These are phyloP conservation scores for Hemiprocne comata DNA, from an alignment of 2,113 vertebrate species.

Conservation along the genomic window DNA sequence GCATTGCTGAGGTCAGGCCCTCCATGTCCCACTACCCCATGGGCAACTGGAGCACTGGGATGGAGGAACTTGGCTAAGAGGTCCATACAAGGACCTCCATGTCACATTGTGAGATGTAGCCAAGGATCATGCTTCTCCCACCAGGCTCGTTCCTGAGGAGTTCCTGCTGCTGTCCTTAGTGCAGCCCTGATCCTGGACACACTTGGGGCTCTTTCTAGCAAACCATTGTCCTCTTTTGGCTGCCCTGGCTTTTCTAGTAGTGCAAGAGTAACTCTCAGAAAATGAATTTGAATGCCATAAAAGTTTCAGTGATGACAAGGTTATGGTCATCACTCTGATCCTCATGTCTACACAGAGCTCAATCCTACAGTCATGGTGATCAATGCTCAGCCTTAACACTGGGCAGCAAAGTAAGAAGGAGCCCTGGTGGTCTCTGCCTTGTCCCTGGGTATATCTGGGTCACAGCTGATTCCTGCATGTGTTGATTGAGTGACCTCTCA, in stretches of 20 bases:
- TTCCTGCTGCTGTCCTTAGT: background rate
- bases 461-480: background rate
- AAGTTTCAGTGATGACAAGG: background rate
- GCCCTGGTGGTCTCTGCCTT: background rate
- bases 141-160: background rate
- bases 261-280: background rate
- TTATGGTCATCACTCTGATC: background rate
- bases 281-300: background rate
- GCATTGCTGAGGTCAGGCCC: background rate
- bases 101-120: accelerated
- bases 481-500: background rate
- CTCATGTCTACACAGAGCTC: background rate
- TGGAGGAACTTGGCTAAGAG: background rate
- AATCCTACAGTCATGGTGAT: background rate
- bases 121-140: background rate
- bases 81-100: background rate
- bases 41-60: background rate
- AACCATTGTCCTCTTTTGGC: background rate
- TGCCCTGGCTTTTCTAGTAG: background rate
- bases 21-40: accelerated
- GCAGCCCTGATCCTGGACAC: background rate
- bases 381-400: background rate
- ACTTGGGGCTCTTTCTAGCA: background rate
- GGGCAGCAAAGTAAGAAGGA: background rate
- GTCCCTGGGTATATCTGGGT: background rate